Base-by-base conservation (phyloP, 2,888 invertebrate genomes). In the Andrena fulva region DNA sequence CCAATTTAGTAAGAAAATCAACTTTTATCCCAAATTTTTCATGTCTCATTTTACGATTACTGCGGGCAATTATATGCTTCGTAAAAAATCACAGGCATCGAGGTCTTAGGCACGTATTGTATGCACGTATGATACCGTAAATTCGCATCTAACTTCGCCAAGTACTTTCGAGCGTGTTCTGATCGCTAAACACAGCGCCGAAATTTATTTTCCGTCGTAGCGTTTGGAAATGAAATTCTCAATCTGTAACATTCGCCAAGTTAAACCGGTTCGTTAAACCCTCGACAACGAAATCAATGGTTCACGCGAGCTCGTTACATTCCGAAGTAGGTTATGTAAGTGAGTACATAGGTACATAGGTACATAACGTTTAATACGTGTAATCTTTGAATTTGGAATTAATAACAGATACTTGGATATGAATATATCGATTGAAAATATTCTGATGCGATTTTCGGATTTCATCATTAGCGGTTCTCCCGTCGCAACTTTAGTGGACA, bases 91-190 rank as follows among this genome's bases (percentile, higher is more conserved):
- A 79, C 64, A 82, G 74, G 75, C 70, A 67, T 82, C 74, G 62
- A 80, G 81, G 62, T 75, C 74, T 81, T 82, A 81, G 82, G 82
- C 81, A 82, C 81, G 62, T 63, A 70, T 67, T 80, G 66, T 74
- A 52, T 33, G 42, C 48, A 63, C 52, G 20, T 48, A 20, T 60
- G 20, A 62, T 29, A 50, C 10, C 27, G 59, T 24, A 35, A 20
- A 50, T 50, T 54, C 33, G 42, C n/a, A 27, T 16, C 16, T 24
- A 74, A 75, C 56, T 54, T 70, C 59, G 68, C 67, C 72, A 35
- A 72, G 72, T 81, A 33, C 71, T 69, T 81, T 82, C 82, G 82
- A 82, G 81, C 81, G 68, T 76, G 81, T 24, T 72, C 63, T 31
- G 33, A 62, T 72, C 68, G 10, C 48, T 24, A 62, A 64, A 24